Evolutionary conservation across 2,888 invertebrate genomes (phyloP), one percentile per base, ranked within the genome.

Genomic region (Chesias legatella): DNA sequence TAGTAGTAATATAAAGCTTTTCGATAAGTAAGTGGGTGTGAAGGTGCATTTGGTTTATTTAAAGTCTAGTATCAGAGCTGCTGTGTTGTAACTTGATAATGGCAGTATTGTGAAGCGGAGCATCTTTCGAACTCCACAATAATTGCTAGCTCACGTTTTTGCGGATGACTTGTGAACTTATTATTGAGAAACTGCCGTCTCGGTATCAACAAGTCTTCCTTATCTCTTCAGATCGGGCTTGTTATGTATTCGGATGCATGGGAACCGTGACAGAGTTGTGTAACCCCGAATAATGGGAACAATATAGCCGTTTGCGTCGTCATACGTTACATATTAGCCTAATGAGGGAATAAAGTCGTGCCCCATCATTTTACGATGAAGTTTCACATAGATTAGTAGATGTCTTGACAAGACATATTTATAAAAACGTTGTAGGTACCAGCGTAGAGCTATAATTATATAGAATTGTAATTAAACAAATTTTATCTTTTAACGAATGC

Each of bases 61-160:
- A 24, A 10, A 33, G 33, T 4, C 27, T 39, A 48, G n/a, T n/a
- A 58, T 60, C 56, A 51, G 48, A 58, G 45, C 53, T 43, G 40
- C 51, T 55, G 51, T 79, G 72, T 73, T 66, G 79, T 70, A 80
- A 81, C 74, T 64, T 74, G 68, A 63, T 82, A 79, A 81, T 79
- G 74, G 65, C 67, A 67, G 76, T 67, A 79, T 80, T 77, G 76
- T 78, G 69, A 76, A 70, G 70, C 71, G 59, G 67, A 67, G 67
- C 68, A 72, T 62, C 71, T 69, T 63, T 67, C 63, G 58, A 70
- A 66, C 73, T 63, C 64, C 63, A 67, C 66, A 67, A 73, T 74
- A 75, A 72, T 73, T 63, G 66, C 71, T 69, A 56, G 62, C 80
- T 80, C 83, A 84, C 82, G 83, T 85, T 85, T 85, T 84, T 84